Evolutionary conservation across 2,113 vertebrate genomes (phyloP).

Genomic region (Heptranchias perlo): DNA sequence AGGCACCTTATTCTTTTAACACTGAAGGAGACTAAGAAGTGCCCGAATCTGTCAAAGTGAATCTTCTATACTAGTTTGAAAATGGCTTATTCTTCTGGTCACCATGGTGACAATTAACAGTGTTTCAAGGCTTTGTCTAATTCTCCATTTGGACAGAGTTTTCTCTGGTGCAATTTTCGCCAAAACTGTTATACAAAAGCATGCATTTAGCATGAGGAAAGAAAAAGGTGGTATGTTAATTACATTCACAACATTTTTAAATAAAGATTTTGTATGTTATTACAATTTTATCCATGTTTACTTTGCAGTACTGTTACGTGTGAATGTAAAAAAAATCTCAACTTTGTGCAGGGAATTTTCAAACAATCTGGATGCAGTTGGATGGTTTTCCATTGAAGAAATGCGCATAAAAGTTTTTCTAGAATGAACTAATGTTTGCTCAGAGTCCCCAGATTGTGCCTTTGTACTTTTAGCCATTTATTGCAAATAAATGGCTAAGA

Average conservation of each 20-base stretch:
- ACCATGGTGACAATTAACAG: slow-evolving; percentile 95
- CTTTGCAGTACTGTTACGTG: neutral
- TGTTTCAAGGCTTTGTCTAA: slow-evolving; percentile 88
- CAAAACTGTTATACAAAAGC: slow-evolving; percentile 41
- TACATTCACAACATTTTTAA: slow-evolving; percentile 3
- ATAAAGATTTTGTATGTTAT: neutral
- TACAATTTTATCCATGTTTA: neutral
- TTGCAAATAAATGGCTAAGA: neutral
- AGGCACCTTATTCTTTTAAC: slow-evolving; percentile 79
- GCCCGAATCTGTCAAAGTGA: slow-evolving; percentile 82
- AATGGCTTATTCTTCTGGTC: slow-evolving; percentile 96
- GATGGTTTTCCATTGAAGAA: neutral
- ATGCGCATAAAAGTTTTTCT: neutral
- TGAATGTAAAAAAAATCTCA: slow-evolving; percentile 19
- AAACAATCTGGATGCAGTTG: neutral
- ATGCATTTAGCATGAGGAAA: slow-evolving; percentile 52
- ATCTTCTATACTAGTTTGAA: slow-evolving; percentile 87
- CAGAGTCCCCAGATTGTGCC: neutral
- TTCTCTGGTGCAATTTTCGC: slow-evolving; percentile 68
- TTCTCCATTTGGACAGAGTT: slow-evolving; percentile 74
- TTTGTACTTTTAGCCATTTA: neutral
- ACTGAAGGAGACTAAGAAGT: slow-evolving; percentile 71
- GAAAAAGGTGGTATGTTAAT: neutral
- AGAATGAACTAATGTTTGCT: neutral
- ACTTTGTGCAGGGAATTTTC: neutral